Evolutionary conservation across 2,888 invertebrate species (phyloP).

Genomic region (Drosophila colorata): DNA sequence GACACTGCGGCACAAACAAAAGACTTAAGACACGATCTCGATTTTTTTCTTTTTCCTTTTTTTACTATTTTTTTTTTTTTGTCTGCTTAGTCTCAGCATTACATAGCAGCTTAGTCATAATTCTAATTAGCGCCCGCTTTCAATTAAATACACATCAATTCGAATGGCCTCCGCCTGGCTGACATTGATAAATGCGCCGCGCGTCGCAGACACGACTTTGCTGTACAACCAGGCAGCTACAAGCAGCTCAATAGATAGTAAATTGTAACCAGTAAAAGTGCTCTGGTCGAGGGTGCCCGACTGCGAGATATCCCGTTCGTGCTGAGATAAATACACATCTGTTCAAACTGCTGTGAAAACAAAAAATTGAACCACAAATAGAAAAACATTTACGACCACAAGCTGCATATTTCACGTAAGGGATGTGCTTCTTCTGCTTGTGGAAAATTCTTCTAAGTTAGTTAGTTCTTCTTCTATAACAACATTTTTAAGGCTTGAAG

Average conservation of each 20-base stretch:
- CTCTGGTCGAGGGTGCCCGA: background rate
- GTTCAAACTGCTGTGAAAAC: too few species aligned
- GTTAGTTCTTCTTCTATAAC: too few species aligned
- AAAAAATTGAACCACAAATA: too few species aligned
- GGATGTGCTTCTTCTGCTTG: too few species aligned
- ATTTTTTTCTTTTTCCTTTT: slow-evolving; percentile 6
- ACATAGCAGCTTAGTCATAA: slow-evolving; percentile 67
- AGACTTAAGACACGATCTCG: slow-evolving; percentile 55
- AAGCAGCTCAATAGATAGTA: slow-evolving; percentile 33
- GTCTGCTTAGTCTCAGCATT: slow-evolving; percentile 55
- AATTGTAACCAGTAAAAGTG: background rate
- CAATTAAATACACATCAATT: slow-evolving; percentile 79
- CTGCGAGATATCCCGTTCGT: background rate
- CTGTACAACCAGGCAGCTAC: slow-evolving; percentile 51
- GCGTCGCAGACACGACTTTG: slow-evolving; percentile 68
- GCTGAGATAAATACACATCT: background rate
- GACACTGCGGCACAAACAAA: slow-evolving; percentile 35
- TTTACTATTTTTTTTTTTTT: background rate
- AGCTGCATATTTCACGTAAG: too few species aligned
- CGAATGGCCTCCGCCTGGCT: slow-evolving; percentile 59
- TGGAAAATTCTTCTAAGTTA: too few species aligned
- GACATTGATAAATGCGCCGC: slow-evolving; percentile 75
- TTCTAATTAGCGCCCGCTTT: slow-evolving; percentile 76
- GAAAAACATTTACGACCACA: too few species aligned
- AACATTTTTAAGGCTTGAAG: too few species aligned